Conservation (phyloP, 2,888 invertebrate genomes). For the Eilema caniola region DNA sequence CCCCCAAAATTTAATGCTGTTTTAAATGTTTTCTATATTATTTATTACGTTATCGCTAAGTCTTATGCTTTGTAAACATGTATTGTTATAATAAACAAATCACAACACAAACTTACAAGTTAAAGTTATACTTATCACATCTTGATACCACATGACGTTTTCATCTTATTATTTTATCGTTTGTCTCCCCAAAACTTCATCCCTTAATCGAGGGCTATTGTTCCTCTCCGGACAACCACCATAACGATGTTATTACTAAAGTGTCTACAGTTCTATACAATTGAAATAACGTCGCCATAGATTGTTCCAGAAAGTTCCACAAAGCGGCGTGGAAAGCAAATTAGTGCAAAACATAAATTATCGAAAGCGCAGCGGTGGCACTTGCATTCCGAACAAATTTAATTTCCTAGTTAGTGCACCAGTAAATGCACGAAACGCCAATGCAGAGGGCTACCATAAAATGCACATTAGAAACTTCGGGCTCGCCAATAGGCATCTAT, state of each 20-base stretch:
- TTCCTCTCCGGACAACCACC: not conserved
- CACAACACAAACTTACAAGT: too few relatives aligned
- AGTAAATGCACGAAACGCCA: slow-evolving; percentile 65
- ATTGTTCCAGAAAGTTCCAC: slow-evolving; percentile 23
- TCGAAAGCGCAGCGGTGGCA: slow-evolving; percentile 60
- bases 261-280: slow-evolving; percentile 10
- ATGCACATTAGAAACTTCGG: not conserved
- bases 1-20: too few relatives aligned
- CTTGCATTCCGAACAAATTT: slow-evolving; percentile 77
- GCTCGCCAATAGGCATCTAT: not conserved
- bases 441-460: slow-evolving; percentile 21
- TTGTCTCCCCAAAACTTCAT: not conserved
- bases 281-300: not conserved
- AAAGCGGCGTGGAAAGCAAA: slow-evolving; percentile 48
- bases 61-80: too few relatives aligned
- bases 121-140: not conserved
- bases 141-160: not conserved
- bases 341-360: slow-evolving; percentile 69
- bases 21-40: too few relatives aligned
- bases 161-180: not conserved
- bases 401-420: slow-evolving; percentile 72
- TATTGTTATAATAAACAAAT: too few relatives aligned
- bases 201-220: not conserved
- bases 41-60: too few relatives aligned
- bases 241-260: not conserved